A percentile compares a stretch with the other conserved stretches of the same genome.
These are phyloP conservation scores for Diorhabda carinulata DNA, from an alignment of 1,140 invertebrate genomes.

Conservation along the genomic window DNA sequence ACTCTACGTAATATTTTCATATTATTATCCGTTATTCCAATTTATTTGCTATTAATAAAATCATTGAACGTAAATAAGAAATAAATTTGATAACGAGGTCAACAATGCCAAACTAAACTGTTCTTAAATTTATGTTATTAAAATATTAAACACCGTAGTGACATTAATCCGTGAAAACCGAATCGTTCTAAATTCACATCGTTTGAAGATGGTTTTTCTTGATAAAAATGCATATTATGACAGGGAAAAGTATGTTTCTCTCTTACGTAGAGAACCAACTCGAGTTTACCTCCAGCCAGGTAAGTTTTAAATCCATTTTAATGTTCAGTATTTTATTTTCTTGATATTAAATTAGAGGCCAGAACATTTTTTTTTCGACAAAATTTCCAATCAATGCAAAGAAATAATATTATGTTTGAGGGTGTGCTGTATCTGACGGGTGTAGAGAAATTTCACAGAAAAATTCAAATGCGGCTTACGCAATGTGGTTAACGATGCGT, in stretches of 20 bases:
- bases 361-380: too few relatives aligned
- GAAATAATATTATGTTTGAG: too few relatives aligned
- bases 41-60: not conserved
- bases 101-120: not conserved
- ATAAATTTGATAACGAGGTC: conserved; percentile 1
- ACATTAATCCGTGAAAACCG: not conserved
- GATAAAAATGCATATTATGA: not conserved
- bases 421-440: too few relatives aligned
- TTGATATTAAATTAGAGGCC: too few relatives aligned
- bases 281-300: conserved; percentile 13
- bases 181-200: not conserved
- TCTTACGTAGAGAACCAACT: conserved; percentile 12
- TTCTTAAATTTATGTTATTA: not conserved
- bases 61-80: not conserved
- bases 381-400: too few relatives aligned
- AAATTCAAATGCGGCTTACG: too few relatives aligned
- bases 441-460: too few relatives aligned
- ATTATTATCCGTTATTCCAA: not conserved
- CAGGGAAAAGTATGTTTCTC: conserved; percentile 7
- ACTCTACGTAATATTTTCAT: not conserved
- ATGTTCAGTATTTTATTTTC: too few relatives aligned
- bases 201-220: not conserved
- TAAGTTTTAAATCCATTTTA: not conserved
- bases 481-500: too few relatives aligned
- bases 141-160: not conserved